Evolutionary conservation across 2,888 invertebrate genomes (phyloP).

Genomic region (Melieria omissa): DNA sequence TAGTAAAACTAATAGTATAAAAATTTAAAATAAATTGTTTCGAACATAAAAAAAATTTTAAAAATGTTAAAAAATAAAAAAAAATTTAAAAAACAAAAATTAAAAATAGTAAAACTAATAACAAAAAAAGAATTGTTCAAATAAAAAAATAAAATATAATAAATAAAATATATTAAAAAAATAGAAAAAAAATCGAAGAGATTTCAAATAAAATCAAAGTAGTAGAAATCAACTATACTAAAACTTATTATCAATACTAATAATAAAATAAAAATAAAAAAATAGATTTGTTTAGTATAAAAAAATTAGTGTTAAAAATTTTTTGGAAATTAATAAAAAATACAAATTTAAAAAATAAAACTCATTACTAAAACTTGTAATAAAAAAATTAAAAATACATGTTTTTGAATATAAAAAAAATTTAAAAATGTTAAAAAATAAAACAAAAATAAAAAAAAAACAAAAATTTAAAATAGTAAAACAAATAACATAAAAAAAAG

Average conservation of each 20-base stretch:
- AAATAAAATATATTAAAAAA: conserved; percentile 2
- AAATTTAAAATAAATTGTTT: not conserved
- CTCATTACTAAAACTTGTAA: not conserved
- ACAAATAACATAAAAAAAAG: not conserved
- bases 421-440: not conserved
- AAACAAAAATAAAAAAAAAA: not conserved
- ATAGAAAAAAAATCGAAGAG: no score
- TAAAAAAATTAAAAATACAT: not conserved
- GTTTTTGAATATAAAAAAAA: not conserved
- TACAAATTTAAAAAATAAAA: conserved; percentile 10
- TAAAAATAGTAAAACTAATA: not conserved
- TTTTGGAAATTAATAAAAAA: no score
- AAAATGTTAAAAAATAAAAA: not conserved
- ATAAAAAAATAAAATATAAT: not conserved
- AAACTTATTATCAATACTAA: no score
- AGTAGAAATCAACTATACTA: no score
- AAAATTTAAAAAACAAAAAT: not conserved
- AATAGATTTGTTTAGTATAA: no score
- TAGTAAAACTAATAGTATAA: not conserved
- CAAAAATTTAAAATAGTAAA: not conserved
- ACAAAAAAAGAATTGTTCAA: not conserved
- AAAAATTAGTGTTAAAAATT: no score
- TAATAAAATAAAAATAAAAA: no score
- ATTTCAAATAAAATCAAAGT: no score
- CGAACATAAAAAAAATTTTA: not conserved